phyloP scores from a whole-genome alignment of 2,113 vertebrate species.

The Sinocyclocheilus maitianheensis region DNA sequence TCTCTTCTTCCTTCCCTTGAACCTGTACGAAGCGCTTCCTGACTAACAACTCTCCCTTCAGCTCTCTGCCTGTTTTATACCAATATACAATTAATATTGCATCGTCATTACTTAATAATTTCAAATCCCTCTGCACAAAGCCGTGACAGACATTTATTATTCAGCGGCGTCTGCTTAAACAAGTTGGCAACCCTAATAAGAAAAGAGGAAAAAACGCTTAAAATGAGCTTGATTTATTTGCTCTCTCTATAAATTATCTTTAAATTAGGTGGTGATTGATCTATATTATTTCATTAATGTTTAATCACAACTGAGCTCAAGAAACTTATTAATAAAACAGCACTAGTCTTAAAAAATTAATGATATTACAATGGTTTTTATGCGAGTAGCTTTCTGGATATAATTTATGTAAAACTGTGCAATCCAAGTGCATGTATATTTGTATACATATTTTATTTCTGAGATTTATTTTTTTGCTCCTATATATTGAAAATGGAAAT shows the following conservation, averaged over 20 bases:
- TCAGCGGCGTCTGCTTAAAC: slow-evolving; percentile 79
- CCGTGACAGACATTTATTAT: slow-evolving; percentile 79
- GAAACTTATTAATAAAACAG: slow-evolving; percentile 78
- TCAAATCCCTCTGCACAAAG: slow-evolving; percentile 80
- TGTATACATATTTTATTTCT: neutral
- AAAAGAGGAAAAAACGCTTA: neutral
- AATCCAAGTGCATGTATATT: neutral
- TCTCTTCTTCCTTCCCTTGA: no score
- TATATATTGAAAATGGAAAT: neutral
- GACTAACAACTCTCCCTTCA: no score
- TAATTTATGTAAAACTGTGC: slow-evolving; percentile 3
- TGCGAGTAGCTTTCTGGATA: slow-evolving; percentile 7
- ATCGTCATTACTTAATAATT: slow-evolving; percentile 86
- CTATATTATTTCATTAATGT: slow-evolving; percentile 66
- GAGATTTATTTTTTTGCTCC: neutral
- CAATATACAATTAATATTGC: slow-evolving; percentile 80
- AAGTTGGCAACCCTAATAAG: slow-evolving; percentile 57
- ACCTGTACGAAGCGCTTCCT: no score
- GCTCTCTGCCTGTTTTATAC: no score
- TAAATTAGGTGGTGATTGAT: neutral
- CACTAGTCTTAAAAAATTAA: slow-evolving; percentile 52
- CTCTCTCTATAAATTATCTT: neutral
- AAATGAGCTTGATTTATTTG: neutral
- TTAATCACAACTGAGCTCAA: slow-evolving; percentile 75
- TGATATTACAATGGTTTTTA: slow-evolving; percentile 51